A percentile compares a stretch with the other conserved stretches of the same genome.
Evolutionary conservation across 2,888 invertebrate species (phyloP).

Genomic region (Nematopogon swammerdamellus): DNA sequence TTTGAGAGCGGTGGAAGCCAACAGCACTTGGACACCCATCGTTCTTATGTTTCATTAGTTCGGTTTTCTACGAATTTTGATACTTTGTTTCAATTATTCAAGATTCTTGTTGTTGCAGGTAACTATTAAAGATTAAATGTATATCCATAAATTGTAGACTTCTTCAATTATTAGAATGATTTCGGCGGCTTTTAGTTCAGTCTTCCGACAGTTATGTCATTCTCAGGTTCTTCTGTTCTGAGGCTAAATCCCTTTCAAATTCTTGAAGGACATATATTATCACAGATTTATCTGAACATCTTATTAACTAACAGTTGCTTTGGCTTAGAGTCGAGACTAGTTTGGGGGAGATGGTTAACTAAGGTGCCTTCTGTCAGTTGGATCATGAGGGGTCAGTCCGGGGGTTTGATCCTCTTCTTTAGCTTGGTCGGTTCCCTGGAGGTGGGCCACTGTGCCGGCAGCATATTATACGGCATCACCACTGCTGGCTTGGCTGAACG

Average conservation of each 20-base stretch:
- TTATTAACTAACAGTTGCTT: constrained; percentile 5
- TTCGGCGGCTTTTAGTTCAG: no score
- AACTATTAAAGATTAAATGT: constrained; percentile 10
- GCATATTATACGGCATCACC: constrained; percentile 40
- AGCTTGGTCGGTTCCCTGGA: constrained; percentile 20
- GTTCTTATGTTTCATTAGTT: constrained; percentile 12
- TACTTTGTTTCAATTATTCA: constrained; percentile 5
- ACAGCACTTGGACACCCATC: constrained; percentile 72
- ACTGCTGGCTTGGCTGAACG: constrained; percentile 13
- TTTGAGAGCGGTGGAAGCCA: constrained; percentile 75
- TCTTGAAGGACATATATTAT: background rate
- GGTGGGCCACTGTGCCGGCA: constrained; percentile 20
- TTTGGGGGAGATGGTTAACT: constrained; percentile 7
- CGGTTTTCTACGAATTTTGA: no score
- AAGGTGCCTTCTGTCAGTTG: constrained; percentile 8
- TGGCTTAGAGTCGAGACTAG: constrained; percentile 20
- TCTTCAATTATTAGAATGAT: no score
- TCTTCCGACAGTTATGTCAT: no score
- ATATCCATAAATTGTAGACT: no score
- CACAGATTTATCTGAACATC: constrained; percentile 2
- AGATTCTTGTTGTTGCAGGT: no score
- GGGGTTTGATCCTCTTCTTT: constrained; percentile 41
- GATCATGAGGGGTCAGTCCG: constrained; percentile 27
- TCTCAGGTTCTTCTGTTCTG: no score
- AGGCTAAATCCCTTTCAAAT: constrained; percentile 10